Evolutionary conservation across 1,140 invertebrate species (phyloP).

Genomic region (Drosophila lacertosa): DNA sequence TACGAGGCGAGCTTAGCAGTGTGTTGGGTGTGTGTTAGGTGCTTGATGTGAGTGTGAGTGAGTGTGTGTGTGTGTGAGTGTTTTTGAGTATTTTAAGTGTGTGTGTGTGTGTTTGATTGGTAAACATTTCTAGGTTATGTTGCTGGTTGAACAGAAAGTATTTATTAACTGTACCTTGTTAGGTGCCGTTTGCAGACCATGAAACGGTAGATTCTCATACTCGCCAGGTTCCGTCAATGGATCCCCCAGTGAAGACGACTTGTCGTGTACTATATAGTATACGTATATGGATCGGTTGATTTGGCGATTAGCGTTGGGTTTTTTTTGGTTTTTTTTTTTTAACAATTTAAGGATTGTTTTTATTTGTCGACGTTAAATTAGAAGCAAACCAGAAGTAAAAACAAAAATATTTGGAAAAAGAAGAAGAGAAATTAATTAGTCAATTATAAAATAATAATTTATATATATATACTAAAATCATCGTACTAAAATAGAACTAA

Average conservation of each 20-base stretch:
- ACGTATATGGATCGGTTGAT: slow-evolving; percentile 56
- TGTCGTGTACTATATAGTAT: slow-evolving; percentile 81
- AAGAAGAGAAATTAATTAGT: slow-evolving; percentile 39
- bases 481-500: slow-evolving; percentile 47
- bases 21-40: slow-evolving; percentile 22
- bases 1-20: slow-evolving; percentile 40
- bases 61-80: slow-evolving; percentile 16
- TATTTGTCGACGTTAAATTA: slow-evolving; percentile 31
- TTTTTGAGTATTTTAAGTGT: slow-evolving; percentile 14
- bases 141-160: background rate
- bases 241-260: slow-evolving; percentile 84
- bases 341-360: slow-evolving; percentile 30
- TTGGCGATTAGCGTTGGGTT: slow-evolving; percentile 47
- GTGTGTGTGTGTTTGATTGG: slow-evolving; percentile 7
- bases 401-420: slow-evolving; percentile 44
- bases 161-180: slow-evolving; percentile 90
- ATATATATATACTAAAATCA: slow-evolving; percentile 25
- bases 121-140: slow-evolving; percentile 21
- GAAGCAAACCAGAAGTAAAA: slow-evolving; percentile 52
- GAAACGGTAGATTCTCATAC: slow-evolving; percentile 97
- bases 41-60: slow-evolving; percentile 5
- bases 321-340: slow-evolving; percentile 40
- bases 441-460: slow-evolving; percentile 42
- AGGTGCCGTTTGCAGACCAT: slow-evolving; percentile 94
- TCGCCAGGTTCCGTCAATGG: slow-evolving; percentile 87